phyloP scores from a whole-genome alignment of 1,140 invertebrate genomes.

The Drosophila miranda region DNA sequence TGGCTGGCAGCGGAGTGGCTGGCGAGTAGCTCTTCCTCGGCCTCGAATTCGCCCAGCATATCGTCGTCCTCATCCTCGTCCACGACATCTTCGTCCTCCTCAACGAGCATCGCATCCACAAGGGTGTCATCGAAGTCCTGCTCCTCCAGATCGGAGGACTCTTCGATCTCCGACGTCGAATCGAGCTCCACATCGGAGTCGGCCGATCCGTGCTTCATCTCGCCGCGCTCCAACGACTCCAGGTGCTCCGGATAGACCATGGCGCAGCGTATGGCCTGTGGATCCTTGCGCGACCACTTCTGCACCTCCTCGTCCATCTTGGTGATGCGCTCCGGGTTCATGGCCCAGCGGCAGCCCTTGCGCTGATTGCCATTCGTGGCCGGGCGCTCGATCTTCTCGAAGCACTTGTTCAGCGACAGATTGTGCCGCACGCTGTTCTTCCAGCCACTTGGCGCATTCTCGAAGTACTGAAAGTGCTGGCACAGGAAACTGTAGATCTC shows the following conservation, averaged over 20 bases:
- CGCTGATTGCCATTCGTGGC: constrained; percentile 90
- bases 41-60: no score
- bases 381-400: constrained; percentile 98
- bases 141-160: constrained; percentile 82
- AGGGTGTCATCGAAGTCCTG: constrained; percentile 83
- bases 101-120: constrained; percentile 77
- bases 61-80: no score
- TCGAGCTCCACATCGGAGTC: constrained; percentile 84
- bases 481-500: constrained; percentile 99
- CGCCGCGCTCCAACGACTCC: constrained; percentile 91
- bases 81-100: constrained; percentile 68
- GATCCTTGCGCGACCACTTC: constrained; percentile 97
- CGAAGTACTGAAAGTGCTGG: constrained; percentile 98
- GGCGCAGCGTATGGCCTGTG: constrained; percentile 90
- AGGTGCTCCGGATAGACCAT: constrained; percentile 95
- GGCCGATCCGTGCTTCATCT: constrained; percentile 89
- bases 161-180: constrained; percentile 83
- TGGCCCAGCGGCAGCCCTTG: constrained; percentile 97
- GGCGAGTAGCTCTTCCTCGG: no score
- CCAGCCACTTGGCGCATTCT: constrained; percentile 98
- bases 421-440: constrained; percentile 99
- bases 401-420: constrained; percentile 97
- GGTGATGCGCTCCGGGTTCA: constrained; percentile 95
- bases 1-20: no score
- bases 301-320: constrained; percentile 99